Percentiles rank a stretch among this genome's conserved stretches.
phyloP scores from a whole-genome alignment of 2,888 invertebrate species.

The Ormyrus nitidulus region DNA sequence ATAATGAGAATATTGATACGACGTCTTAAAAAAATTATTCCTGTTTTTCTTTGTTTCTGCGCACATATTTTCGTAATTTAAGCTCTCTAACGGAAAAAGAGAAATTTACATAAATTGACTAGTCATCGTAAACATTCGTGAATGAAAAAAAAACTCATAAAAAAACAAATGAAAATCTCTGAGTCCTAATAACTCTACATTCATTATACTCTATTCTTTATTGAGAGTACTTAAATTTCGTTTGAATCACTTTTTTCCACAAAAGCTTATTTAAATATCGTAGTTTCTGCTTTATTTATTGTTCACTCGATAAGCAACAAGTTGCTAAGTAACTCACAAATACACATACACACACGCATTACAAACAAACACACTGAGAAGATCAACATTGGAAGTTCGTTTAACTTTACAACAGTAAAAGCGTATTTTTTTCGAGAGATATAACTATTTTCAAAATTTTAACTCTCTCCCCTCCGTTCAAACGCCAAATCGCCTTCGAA shows the following conservation, averaged over 20 bases:
- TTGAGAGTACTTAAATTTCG: conserved; percentile 6
- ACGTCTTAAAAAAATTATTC: conserved; percentile 14
- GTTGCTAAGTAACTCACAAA: conserved; percentile 35
- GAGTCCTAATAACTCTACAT: conserved; percentile 6
- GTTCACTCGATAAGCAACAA: conserved; percentile 33
- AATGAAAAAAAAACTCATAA: conserved; percentile 12
- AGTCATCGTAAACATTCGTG: conserved; percentile 8
- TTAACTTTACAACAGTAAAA: conserved; percentile 30
- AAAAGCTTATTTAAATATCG: conserved; percentile 38
- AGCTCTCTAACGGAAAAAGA: background rate
- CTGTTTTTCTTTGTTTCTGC: background rate
- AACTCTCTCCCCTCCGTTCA: background rate
- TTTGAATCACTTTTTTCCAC: conserved; percentile 37
- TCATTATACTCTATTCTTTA: conserved; percentile 9
- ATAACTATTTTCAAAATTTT: conserved; percentile 21
- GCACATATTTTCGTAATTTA: conserved; percentile 11
- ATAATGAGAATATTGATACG: conserved; percentile 38
- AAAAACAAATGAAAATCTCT: conserved; percentile 44
- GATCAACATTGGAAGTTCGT: conserved; percentile 41
- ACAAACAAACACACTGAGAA: conserved; percentile 30
- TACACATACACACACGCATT: conserved; percentile 14
- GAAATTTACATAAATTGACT: conserved; percentile 24
- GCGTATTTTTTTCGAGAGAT: conserved; percentile 15
- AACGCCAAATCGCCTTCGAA: conserved; percentile 41
- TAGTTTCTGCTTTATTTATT: conserved; percentile 19